A percentile compares a stretch with the other conserved stretches of the same genome.
Evolutionary conservation across 2,888 invertebrate genomes (phyloP).

Genomic region (Rotaria sp.): DNA sequence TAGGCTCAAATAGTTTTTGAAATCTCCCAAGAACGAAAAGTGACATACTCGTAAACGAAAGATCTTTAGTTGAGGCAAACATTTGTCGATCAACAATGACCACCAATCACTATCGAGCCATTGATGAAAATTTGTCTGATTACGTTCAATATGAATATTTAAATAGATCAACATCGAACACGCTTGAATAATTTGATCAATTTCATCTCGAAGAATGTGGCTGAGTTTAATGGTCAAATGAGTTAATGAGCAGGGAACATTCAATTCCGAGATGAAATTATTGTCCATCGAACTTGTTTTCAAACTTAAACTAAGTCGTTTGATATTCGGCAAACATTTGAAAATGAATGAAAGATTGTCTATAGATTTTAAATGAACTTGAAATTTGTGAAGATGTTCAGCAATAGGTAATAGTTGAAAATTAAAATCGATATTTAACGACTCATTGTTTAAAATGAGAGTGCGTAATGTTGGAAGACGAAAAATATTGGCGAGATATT

Average conservation of each 20-base stretch:
- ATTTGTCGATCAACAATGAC: background rate
- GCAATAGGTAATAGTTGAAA: background rate
- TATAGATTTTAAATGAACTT: background rate
- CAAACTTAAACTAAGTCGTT: background rate
- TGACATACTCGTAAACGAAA: background rate
- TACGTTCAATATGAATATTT: background rate
- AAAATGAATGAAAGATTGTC: background rate
- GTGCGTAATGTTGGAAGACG: background rate
- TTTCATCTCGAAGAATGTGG: too few species aligned
- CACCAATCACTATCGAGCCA: background rate
- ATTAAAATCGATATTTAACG: background rate
- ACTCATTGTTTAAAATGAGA: background rate
- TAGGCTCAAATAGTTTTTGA: too few species aligned
- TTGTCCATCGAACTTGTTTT: too few species aligned
- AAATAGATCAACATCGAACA: background rate
- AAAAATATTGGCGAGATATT: background rate
- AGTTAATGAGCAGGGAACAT: too few species aligned
- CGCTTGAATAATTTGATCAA: too few species aligned
- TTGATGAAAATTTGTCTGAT: background rate
- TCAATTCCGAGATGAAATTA: too few species aligned
- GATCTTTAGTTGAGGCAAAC: background rate
- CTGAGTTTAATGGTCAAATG: too few species aligned
- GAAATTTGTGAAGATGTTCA: background rate
- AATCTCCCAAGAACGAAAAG: too few species aligned
- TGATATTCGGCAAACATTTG: background rate